Evolutionary conservation across 2,888 invertebrate species (phyloP), one percentile per base, ranked within the genome.

Genomic region (Atethmia centrago): DNA sequence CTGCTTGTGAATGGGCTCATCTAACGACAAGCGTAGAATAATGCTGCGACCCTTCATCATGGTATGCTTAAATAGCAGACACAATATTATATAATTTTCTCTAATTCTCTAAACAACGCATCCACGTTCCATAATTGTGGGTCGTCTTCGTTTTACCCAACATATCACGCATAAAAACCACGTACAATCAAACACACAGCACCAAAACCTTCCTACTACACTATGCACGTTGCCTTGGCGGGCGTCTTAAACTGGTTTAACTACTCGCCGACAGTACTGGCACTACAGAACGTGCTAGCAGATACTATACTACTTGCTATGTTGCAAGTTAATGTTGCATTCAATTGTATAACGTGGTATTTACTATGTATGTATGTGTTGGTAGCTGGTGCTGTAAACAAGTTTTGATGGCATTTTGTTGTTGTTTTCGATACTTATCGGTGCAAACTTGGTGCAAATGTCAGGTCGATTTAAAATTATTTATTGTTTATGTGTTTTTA

Each of bases 191-290:
- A 58, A 53, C 79, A 28, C 42, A 51, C n/a, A 36, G 19, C 49
- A 21, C 25, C 9, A 19, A n/a, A 21, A 55, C 49, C 0, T 53
- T 80, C 21, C 49, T 42, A 31, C 31, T 55, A 51, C 12, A 40
- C 36, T 16, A 40, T 25, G n/a, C 45, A 25, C 51, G 56, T 68
- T 47, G 59, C 78, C 71, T 80, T 71, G 82, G 68, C 47, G 19
- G 82, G 68, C 47, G 19, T 72, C 40, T 68, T 56, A 65, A 82
- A 80, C 80, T 36, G 55, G 80, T 82, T 82, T 53, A 65, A 47
- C 68, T 56, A 62, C 71, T 75, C 10, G 31, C 79, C 10, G 2
- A 31, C 19, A 45, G 36, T 62, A 65, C 69, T 66, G 16, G 63
- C 47, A 7, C 71, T 12, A 64, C 14, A 19, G 51, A 78, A 53